phyloP scores from a whole-genome alignment of 2,113 vertebrate species.

The Pteruthius melanotis region DNA sequence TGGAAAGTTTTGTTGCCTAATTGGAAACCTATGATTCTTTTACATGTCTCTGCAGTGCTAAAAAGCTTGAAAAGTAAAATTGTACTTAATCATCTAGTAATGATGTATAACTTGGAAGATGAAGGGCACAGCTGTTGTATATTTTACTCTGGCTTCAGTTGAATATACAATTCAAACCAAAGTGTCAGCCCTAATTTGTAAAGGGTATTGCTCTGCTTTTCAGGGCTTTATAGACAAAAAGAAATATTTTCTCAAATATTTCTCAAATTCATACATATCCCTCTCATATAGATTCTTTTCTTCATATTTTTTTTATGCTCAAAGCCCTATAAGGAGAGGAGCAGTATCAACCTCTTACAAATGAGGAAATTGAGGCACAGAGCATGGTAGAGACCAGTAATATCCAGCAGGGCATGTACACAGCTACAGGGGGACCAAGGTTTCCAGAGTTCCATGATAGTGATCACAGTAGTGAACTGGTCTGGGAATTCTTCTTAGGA shows the following conservation, averaged over 20 bases:
- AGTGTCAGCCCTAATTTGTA: not conserved
- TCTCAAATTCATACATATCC: not conserved
- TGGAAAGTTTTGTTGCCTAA: not conserved
- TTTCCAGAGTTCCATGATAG: not conserved
- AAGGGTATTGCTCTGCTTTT: not conserved
- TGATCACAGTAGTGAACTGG: not conserved
- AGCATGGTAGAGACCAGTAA: not conserved
- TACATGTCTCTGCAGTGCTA: not conserved
- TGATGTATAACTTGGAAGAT: not conserved
- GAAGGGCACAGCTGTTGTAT: not conserved
- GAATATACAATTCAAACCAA: not conserved
- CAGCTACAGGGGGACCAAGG: not conserved
- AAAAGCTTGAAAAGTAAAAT: not conserved
- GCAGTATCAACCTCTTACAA: not conserved
- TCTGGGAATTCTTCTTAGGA: not conserved
- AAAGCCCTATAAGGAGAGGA: not conserved
- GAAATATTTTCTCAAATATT: not conserved
- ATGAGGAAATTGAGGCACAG: not conserved
- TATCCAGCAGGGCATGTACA: not conserved
- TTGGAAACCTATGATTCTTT: not conserved
- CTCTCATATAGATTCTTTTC: not conserved
- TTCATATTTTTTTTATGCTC: not conserved
- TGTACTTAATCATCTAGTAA: not conserved
- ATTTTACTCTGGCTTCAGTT: not conserved
- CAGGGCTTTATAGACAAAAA: not conserved